A percentile compares a stretch with the other conserved stretches of the same genome.
These are phyloP conservation scores for Bombyx mandarina DNA, from an alignment of 1,140 invertebrate species.

Conservation along the genomic window DNA sequence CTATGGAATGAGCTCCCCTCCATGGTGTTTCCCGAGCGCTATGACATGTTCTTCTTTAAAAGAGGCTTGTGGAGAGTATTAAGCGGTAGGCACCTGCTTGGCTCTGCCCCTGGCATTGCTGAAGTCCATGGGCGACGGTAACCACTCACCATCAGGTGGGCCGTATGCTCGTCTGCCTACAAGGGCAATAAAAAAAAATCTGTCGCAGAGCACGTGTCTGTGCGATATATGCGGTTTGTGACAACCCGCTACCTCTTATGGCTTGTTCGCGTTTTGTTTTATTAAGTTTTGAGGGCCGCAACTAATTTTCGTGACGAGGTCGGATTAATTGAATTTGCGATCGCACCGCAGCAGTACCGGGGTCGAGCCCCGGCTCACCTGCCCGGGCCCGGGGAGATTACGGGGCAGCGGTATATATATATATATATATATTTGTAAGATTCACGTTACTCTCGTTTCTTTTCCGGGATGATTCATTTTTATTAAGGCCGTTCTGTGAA, in stretches of 20 bases:
- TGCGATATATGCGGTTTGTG: not conserved
- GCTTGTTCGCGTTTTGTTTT: not conserved
- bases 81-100: too few relatives aligned
- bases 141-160: too few relatives aligned
- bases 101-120: too few relatives aligned
- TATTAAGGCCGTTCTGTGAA: not conserved
- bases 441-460: conserved; percentile 3
- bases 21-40: too few relatives aligned
- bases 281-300: conserved; percentile 28
- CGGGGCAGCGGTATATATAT: conserved; percentile 4
- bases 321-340: conserved; percentile 45
- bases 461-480: not conserved
- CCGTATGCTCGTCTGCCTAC: too few relatives aligned
- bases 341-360: conserved; percentile 17
- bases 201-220: too few relatives aligned
- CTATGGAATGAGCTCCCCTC: too few relatives aligned
- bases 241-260: not conserved
- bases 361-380: not conserved
- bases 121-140: too few relatives aligned
- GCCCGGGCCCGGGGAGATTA: not conserved
- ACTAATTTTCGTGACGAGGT: conserved; percentile 44
- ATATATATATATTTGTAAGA: conserved; percentile 3
- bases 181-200: too few relatives aligned
- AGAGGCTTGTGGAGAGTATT: too few relatives aligned
- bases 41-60: too few relatives aligned